phyloP scores from a whole-genome alignment of 2,797 vertebrate genomes.

The Echeneis naucrates region DNA sequence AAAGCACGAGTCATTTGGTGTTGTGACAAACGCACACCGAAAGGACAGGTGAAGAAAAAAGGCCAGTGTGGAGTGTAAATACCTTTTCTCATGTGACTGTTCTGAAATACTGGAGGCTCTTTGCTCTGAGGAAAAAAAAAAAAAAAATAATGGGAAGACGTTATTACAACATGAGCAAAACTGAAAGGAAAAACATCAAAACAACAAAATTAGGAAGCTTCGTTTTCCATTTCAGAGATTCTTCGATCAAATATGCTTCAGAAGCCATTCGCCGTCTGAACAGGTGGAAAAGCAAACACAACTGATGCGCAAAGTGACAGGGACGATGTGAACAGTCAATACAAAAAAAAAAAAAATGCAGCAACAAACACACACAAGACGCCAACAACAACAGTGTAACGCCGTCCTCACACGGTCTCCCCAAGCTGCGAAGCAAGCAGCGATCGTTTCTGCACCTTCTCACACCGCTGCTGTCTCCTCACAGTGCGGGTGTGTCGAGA shows the following conservation, averaged over 20 bases:
- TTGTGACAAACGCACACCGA: background rate
- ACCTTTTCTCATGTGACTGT: conserved; percentile 80
- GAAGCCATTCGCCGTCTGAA: background rate
- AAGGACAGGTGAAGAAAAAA: background rate
- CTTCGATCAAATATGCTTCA: conserved; percentile 3
- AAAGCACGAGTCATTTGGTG: conserved; percentile 3
- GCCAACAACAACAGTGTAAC: conserved; percentile 16
- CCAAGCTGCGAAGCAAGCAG: conserved; percentile 18
- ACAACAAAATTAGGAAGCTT: background rate
- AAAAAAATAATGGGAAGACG: no score
- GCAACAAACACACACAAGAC: conserved; percentile 27
- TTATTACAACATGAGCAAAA: background rate
- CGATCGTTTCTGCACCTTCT: conserved; percentile 4
- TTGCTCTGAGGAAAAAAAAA: conserved; percentile 72
- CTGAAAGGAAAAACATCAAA: background rate
- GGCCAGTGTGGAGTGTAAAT: conserved; percentile 22
- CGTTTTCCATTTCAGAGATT: background rate
- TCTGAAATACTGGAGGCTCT: conserved; percentile 64
- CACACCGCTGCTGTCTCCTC: background rate
- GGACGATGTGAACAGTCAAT: background rate
- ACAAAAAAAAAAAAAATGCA: conserved; percentile 41
- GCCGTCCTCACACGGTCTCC: background rate
- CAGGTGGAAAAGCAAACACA: conserved; percentile 5
- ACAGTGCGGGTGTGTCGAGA: background rate
- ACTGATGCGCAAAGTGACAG: conserved; percentile 18